Evolutionary conservation across 2,888 invertebrate genomes (phyloP).

Genomic region (Lycia hirtaria): DNA sequence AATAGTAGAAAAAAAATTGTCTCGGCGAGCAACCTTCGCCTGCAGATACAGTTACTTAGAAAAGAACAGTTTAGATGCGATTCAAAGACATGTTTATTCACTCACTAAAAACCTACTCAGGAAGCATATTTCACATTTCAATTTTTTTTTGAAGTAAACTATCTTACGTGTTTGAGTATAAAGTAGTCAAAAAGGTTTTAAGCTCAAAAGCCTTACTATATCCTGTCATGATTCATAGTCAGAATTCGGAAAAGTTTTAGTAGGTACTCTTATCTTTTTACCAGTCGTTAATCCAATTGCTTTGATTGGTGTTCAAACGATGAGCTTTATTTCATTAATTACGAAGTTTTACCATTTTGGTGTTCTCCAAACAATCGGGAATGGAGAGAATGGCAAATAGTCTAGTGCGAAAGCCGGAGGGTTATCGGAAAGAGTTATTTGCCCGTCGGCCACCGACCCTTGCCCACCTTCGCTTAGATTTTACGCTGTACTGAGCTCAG

Average conservation of each 20-base stretch:
- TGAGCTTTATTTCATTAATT: slow-evolving; percentile 34
- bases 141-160: too few relatives aligned
- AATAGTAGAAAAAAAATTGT: too few relatives aligned
- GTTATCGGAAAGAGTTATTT: slow-evolving; percentile 56
- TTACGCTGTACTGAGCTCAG: slow-evolving; percentile 27
- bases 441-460: slow-evolving; percentile 48
- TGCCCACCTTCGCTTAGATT: slow-evolving; percentile 36
- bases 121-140: too few relatives aligned
- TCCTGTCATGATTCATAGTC: neutral
- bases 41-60: too few relatives aligned
- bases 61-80: too few relatives aligned
- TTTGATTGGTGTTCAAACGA: slow-evolving; percentile 20
- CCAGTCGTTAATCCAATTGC: slow-evolving; percentile 23
- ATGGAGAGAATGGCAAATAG: slow-evolving; percentile 66
- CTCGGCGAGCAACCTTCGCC: too few relatives aligned
- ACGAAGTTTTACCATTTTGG: slow-evolving; percentile 37
- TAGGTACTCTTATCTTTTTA: slow-evolving; percentile 9
- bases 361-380: slow-evolving; percentile 50
- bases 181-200: too few relatives aligned
- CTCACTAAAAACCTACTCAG: too few relatives aligned
- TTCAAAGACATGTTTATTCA: too few relatives aligned
- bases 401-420: slow-evolving; percentile 55
- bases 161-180: too few relatives aligned
- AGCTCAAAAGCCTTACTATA: neutral
- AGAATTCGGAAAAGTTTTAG: slow-evolving; percentile 4